phyloP scores from a whole-genome alignment of 2,113 vertebrate genomes.

The Stigmatopora argus region DNA sequence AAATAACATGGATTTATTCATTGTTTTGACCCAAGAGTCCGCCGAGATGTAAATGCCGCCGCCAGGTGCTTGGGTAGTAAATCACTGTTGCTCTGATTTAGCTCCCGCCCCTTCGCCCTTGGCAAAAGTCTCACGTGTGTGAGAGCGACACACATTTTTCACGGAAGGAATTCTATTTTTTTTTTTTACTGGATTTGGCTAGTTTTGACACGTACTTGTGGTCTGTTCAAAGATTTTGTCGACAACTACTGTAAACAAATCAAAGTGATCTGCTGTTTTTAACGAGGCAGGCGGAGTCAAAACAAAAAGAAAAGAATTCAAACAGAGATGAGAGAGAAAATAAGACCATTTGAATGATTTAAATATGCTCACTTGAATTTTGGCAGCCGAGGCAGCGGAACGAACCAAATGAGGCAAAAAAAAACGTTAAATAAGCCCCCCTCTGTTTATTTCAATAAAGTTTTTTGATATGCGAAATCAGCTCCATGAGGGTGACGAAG shows the following conservation, averaged over 20 bases:
- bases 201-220: background rate
- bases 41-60: background rate
- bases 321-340: constrained; percentile 25
- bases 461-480: constrained; percentile 22
- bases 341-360: constrained; percentile 58
- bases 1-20: background rate
- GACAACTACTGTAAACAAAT: constrained; percentile 18
- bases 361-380: constrained; percentile 38
- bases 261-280: constrained; percentile 21
- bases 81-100: constrained; percentile 4
- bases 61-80: background rate
- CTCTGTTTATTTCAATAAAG: constrained; percentile 7
- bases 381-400: constrained; percentile 34
- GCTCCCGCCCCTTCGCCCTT: background rate
- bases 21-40: background rate
- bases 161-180: background rate
- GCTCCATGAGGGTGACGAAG: background rate
- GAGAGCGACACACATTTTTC: background rate
- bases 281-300: constrained; percentile 26
- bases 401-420: constrained; percentile 24
- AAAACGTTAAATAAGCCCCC: background rate
- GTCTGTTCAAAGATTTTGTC: background rate
- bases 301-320: constrained; percentile 28
- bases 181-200: background rate
- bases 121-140: background rate